phyloP scores from a whole-genome alignment of 2,113 vertebrate genomes.

The Laterallus jamaicensis region DNA sequence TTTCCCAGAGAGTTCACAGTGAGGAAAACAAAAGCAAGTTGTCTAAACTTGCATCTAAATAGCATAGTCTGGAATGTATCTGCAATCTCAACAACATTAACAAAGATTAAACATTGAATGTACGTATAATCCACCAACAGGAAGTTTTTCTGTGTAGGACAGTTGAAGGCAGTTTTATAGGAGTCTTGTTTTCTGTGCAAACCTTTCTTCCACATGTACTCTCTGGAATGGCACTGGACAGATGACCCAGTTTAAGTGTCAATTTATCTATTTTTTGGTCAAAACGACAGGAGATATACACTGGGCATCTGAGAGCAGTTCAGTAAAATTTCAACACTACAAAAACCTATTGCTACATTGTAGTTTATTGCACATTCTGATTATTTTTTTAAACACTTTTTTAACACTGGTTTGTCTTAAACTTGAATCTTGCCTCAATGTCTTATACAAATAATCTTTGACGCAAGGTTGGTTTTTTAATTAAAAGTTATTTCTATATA shows the following conservation, averaged over 20 bases:
- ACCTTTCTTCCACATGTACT: slow-evolving; percentile 41
- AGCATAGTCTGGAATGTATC: not conserved
- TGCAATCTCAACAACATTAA: not conserved
- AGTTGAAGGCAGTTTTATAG: slow-evolving; percentile 61
- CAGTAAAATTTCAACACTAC: slow-evolving; percentile 71
- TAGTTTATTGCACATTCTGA: slow-evolving; percentile 78
- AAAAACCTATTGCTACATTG: slow-evolving; percentile 69
- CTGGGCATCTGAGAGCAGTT: slow-evolving; percentile 62
- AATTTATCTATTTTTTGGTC: not conserved
- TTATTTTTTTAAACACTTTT: slow-evolving; percentile 71
- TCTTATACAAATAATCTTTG: slow-evolving; percentile 75
- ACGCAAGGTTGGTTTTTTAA: slow-evolving; percentile 75
- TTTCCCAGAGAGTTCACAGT: not conserved
- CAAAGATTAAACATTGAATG: not conserved
- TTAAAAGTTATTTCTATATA: slow-evolving; percentile 82
- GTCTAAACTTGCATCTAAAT: slow-evolving; percentile 7
- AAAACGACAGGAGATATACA: slow-evolving; percentile 49
- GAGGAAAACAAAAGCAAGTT: not conserved
- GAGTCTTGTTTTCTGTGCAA: slow-evolving; percentile 45
- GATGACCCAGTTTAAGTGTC: slow-evolving; percentile 33
- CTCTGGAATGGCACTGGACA: slow-evolving; percentile 60
- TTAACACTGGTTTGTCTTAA: slow-evolving; percentile 77
- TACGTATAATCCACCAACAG: not conserved
- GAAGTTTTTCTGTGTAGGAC: slow-evolving; percentile 66
- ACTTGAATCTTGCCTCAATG: slow-evolving; percentile 74